Base-by-base conservation (phyloP, 2,113 vertebrate species). In the Engraulis encrasicolus region DNA sequence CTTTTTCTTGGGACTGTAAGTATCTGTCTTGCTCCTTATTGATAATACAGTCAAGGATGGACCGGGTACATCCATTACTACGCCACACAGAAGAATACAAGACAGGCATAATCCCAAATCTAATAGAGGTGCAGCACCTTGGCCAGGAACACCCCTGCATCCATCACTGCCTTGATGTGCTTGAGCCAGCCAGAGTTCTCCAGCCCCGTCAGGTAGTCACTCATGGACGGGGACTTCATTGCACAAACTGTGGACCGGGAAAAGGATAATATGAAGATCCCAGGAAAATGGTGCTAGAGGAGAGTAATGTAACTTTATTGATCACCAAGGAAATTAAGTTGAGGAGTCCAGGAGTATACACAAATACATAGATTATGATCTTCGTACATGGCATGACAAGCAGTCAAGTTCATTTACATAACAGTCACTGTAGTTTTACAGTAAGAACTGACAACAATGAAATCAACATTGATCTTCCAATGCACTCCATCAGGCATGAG, bases 131-230 rank as follows among this genome's bases (percentile, higher is more conserved):
- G 45, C 19, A 45, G 23, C 93, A 97, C 95, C 95, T 96, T 96
- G 80, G 95, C 93, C 50, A 96, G 91, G 82, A 96, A 96, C 85
- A 95, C 89, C 0, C 94, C 92, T 50, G 95, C 95, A 88, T 97
- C 96, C 95, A 96, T 94, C 71, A 96, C 89, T 85, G 95, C 91
- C 94, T 96, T 96, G 86, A 97, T 96, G 91, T 96, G 96, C 84
- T 94, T 93, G 3, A 96, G 38, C 96, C 96, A 97, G 18, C 96
- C 95, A 0, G 95, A 96, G 88, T 92, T 96, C 89, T 96, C 95
- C 87, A 97, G 91, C 49, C 96, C 93, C 0, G 94, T 95, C 82
- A 97, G 93, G 89, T 95, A 96, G 87, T 95, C 95, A 0, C 95
- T 96, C 96, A 96, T 96, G 0, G 96, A 94, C 15, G 94, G 93